Evolutionary conservation across 2,888 invertebrate species (phyloP).

Genomic region (Idaea aversata): DNA sequence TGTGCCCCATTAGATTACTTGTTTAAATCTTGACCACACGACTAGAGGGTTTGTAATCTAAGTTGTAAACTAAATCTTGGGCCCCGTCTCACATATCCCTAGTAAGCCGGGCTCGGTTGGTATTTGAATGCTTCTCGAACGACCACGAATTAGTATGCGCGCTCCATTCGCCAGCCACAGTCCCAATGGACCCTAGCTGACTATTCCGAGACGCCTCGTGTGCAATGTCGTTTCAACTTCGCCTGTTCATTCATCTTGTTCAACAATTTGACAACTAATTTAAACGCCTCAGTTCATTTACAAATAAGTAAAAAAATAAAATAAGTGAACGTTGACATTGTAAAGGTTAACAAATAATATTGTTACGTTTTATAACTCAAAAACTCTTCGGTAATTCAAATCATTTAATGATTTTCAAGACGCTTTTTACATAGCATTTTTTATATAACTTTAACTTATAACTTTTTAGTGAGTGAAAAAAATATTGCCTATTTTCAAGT

Average conservation of each 20-base stretch:
- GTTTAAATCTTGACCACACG: slow-evolving; percentile 78
- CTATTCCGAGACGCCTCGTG: slow-evolving; percentile 50
- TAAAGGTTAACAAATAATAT: slow-evolving; percentile 16
- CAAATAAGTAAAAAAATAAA: not conserved
- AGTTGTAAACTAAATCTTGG: slow-evolving; percentile 79
- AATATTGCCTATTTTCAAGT: too few species aligned
- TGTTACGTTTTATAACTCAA: too few species aligned
- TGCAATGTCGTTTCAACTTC: not conserved
- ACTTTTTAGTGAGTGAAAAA: too few species aligned
- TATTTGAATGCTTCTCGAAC: slow-evolving; percentile 72
- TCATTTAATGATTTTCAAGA: too few species aligned
- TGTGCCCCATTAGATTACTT: slow-evolving; percentile 65
- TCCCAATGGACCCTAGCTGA: slow-evolving; percentile 59
- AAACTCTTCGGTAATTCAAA: too few species aligned
- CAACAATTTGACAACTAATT: not conserved
- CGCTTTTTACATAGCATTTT: too few species aligned
- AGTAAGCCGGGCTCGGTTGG: slow-evolving; percentile 68
- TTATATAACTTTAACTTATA: too few species aligned
- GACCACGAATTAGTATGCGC: slow-evolving; percentile 78
- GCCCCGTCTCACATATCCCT: slow-evolving; percentile 74
- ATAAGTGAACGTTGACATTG: too few species aligned
- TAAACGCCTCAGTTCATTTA: not conserved
- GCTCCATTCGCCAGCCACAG: slow-evolving; percentile 62
- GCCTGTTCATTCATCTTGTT: not conserved
- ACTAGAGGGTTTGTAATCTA: slow-evolving; percentile 62